Evolutionary conservation across 2,888 invertebrate genomes (phyloP), one percentile per base, ranked within the genome.

Genomic region (Dione vanillae): DNA sequence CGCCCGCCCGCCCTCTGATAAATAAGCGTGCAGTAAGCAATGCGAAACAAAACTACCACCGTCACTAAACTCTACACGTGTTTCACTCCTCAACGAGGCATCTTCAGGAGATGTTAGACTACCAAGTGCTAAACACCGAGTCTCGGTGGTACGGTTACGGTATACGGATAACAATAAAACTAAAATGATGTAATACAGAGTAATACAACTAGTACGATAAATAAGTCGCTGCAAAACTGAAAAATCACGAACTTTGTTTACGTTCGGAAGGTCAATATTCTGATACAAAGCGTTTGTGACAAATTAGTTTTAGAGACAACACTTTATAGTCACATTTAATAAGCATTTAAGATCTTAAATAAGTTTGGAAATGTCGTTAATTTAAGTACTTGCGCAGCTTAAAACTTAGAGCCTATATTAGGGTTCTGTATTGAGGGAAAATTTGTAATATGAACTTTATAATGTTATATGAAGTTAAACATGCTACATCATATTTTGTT

Each of bases 261-360:
- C 10, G 11, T n/a, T 43, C 8, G 1, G 45, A 61, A 45, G 61
- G 45, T 61, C 61, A 61, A 61, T 47, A 58, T 40, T 47, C 37
- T 37, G 56, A 49, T 35, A 52, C 35, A 67, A 56, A 43, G 45
- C 35, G 66, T 51, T 51, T 19, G 52, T 41, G 52, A 41, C 20
- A 10, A 51, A 37, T 51, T 65, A 51, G 37, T 49, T 40, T 40
- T 40, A 41, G 20, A 52, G 65, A 51, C n/a, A 14, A 2, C 52
- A 14, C 65, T 35, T 65, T 41, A 65, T 20, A 52, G 65, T 35
- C 12, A 40, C 43, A 37, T 56, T 16, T 56, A 56, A 37, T 56
- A 37, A 56, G 35, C 11, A 37, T 56, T 16, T 37, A 37, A 56
- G 5, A 16, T 56, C 37, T 16, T 56, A 16, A 19, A 49, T 19